Evolutionary conservation across 2,888 invertebrate species (phyloP), one percentile per base, ranked within the genome.

Genomic region (Fragum whitleyi): DNA sequence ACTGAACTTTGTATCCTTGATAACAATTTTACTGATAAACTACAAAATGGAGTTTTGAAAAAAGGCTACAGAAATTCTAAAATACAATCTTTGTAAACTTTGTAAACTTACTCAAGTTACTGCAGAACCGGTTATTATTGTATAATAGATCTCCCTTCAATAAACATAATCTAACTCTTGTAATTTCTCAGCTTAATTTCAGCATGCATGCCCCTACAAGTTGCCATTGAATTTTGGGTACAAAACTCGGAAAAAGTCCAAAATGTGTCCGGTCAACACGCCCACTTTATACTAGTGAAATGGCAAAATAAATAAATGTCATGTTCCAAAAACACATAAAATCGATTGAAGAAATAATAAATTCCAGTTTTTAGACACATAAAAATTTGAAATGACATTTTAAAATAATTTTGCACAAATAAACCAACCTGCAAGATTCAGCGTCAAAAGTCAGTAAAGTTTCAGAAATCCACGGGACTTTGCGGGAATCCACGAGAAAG

Each of bases 401-500:
- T 55, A 14, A 9, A 55, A 21, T 1, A 36, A 55, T 70, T 70
- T 36, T n/a, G 32, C 26, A 70, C 26, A 55, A 70, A 32, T 23
- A 1, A 14, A 36, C 26, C 23, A 21, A 29, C 36, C 57, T 59
- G 36, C 47, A 47, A 39, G 47, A 68, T 39, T 68, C 59, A 39
- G 68, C 57, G 55, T 28, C 55, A 57, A 57, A n/a, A 47, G 26
- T 76, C 70, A 47, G 70, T 65, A 47, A 74, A 78, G 62, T 79
- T 79, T 77, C 29, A 9, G 77, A 67, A 65, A 71, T 72, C 74
- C 74, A 42, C 77, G 83, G 36, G 76, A 75, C 69, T 61, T 51
- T 32, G 61, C 83, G 86, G 47, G 62, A 79, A 19, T 42, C 53
- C 7, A 65, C 82, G 80, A 79, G 80, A 75, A 39, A 53, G 11